Evolutionary conservation across 2,888 invertebrate genomes (phyloP), one percentile per base, ranked within the genome.

Genomic region (Ophraella communa): DNA sequence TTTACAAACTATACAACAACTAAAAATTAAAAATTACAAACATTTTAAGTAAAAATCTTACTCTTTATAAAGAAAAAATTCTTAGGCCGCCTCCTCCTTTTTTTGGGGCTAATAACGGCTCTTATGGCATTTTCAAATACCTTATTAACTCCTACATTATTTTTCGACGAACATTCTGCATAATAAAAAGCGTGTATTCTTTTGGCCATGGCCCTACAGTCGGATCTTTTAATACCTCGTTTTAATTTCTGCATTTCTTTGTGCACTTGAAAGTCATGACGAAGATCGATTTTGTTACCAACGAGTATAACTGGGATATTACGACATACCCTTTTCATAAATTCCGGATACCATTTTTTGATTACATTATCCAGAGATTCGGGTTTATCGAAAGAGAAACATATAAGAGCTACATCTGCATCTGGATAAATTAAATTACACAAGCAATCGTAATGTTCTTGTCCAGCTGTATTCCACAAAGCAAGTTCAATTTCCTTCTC

Each of bases 341-440:
- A n/a, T 27, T 27, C 27, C 5, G 49, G 49, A 51, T 27, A 51
- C 49, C 49, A 51, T 51, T 51, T 51, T 5, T 27, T 27, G 8
- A 51, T 20, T 4, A 30, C 49, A 51, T 27, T 51, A 17, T 51
- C 49, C 18, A 51, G 17, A 51, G 49, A 27, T 27, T 51, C 24
- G 5, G 49, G 49, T 27, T 51, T 51, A 10, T 51, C 49, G 17
- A 51, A 51, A 17, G 49, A 51, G 14, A 51, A 51, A 51, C 49
- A 51, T 24, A 51, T 24, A 1, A 51, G 5, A 10, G 17, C 17
- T 51, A 27, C 49, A 7, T 51, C 49, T 1, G 49, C 49, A 14
- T 27, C 27, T 24, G 49, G 14, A 27, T 27, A 51, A 8, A 51
- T 24, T 2, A 51, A 7, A 14, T 24, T 27, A 4, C 49, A 51